Conservation (phyloP, 2,888 invertebrate genomes). For the Dusona sp. region DNA sequence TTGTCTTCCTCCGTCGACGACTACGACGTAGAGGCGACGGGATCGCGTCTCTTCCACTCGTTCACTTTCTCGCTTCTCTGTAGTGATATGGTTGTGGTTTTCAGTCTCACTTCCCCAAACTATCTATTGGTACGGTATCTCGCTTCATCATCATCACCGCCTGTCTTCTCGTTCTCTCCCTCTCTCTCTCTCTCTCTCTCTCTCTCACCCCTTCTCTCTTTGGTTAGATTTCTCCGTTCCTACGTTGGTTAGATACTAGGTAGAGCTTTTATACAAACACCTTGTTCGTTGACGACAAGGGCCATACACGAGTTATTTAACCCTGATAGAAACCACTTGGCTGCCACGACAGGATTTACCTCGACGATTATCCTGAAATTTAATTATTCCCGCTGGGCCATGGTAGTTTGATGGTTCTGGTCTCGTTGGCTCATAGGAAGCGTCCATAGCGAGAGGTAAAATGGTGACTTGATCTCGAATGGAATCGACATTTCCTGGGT, state of each 20-base stretch:
- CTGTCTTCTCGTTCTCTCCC: too few species aligned
- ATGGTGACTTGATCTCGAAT: conserved; percentile 21
- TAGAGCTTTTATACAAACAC: conserved; percentile 41
- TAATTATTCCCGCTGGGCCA: conserved; percentile 80
- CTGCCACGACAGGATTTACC: conserved; percentile 81
- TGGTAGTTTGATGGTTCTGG: conserved; percentile 52
- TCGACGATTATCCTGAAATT: conserved; percentile 83
- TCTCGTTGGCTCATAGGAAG: conserved; percentile 48
- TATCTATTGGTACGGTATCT: neutral
- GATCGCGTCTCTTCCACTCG: conserved; percentile 42
- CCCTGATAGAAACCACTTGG: conserved; percentile 78
- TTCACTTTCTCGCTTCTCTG: conserved; percentile 61
- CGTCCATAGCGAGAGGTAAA: neutral
- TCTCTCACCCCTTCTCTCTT: neutral
- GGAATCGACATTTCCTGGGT: conserved; percentile 17
- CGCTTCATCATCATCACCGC: conserved; percentile 29
- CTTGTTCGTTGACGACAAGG: conserved; percentile 44
- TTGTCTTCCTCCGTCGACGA: conserved; percentile 80
- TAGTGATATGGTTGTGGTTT: conserved; percentile 53
- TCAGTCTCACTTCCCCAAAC: conserved; percentile 25
- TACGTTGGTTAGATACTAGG: conserved; percentile 16
- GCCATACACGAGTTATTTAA: conserved; percentile 58
- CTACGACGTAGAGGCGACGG: conserved; percentile 46
- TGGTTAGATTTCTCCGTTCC: neutral
- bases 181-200: neutral